Conservation (phyloP, 37 sponge, comb jelly and placozoan genomes). For the Agelas oroides region DNA sequence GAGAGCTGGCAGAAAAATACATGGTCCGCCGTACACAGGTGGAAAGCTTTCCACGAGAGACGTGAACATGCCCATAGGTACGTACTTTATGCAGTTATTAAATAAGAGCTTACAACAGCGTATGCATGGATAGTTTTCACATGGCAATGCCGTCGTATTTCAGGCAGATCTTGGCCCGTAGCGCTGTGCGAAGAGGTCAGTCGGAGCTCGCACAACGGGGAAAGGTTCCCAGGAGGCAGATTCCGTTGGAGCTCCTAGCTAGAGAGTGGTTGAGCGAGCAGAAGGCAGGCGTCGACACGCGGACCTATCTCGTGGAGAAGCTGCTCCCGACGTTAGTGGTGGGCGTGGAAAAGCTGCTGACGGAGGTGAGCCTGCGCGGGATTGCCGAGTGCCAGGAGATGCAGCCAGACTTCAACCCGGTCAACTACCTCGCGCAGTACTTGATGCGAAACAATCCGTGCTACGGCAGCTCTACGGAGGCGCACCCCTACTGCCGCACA, state of each 20-base stretch:
- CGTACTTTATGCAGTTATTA: no score
- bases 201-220: slow-evolving; percentile 19
- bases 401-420: slow-evolving; percentile 87
- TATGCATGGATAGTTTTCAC: no score
- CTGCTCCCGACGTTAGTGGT: slow-evolving; percentile 83
- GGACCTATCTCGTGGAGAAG: slow-evolving; percentile 74
- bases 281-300: slow-evolving; percentile 14
- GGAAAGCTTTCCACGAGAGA: no score
- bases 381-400: slow-evolving; percentile 40
- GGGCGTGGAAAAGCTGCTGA: slow-evolving; percentile 84
- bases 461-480: slow-evolving; percentile 70
- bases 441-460: slow-evolving; percentile 97
- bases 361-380: slow-evolving; percentile 58
- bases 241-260: slow-evolving; percentile 80
- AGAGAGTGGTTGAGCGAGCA: slow-evolving; percentile 72
- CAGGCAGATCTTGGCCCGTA: no score
- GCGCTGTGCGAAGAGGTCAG: not conserved
- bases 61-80: no score
- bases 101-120: no score
- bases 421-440: slow-evolving; percentile 94
- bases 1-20: no score
- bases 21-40: no score
- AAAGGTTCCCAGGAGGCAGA: slow-evolving; percentile 1
- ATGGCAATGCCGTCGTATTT: no score
- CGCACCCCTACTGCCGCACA: slow-evolving; percentile 76